phyloP scores from a whole-genome alignment of 2,113 vertebrate genomes.

The Paradisaea rubra region DNA sequence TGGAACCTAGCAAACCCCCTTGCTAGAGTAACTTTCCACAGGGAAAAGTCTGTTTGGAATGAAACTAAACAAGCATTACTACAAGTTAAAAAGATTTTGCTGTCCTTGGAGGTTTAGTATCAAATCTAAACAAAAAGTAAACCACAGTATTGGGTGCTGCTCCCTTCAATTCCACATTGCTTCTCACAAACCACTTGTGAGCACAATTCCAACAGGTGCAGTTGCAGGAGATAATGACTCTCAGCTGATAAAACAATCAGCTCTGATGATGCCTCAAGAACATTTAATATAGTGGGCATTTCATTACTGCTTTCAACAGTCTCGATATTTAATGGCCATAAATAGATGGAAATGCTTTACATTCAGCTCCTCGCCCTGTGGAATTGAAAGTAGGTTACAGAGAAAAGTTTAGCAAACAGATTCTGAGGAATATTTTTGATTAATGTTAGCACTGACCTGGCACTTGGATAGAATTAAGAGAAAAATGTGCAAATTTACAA shows the following conservation, averaged over 20 bases:
- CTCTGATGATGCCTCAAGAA: constrained; percentile 45
- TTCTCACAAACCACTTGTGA: constrained; percentile 45
- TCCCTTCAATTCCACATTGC: background rate
- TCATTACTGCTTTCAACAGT: constrained; percentile 52
- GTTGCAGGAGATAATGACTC: background rate
- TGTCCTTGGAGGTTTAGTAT: background rate
- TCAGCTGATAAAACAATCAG: background rate
- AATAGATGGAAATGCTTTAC: constrained; percentile 20
- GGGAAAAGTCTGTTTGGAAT: background rate
- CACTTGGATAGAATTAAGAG: background rate
- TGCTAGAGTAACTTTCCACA: background rate
- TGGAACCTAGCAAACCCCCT: background rate
- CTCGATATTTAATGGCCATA: constrained; percentile 18
- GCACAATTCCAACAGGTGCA: background rate
- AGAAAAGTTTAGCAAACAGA: constrained; percentile 42
- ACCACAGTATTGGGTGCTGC: background rate
- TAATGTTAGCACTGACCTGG: background rate
- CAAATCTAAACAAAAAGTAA: constrained; percentile 50
- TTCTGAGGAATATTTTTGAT: background rate
- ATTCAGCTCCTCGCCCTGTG: background rate
- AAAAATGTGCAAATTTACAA: background rate
- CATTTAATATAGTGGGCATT: constrained; percentile 42
- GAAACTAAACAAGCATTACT: background rate
- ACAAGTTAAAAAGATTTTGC: background rate
- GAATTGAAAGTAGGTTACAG: constrained; percentile 16